Evolutionary conservation across 2,113 vertebrate genomes (phyloP).

Genomic region (Sphaerodactylus townsendi): DNA sequence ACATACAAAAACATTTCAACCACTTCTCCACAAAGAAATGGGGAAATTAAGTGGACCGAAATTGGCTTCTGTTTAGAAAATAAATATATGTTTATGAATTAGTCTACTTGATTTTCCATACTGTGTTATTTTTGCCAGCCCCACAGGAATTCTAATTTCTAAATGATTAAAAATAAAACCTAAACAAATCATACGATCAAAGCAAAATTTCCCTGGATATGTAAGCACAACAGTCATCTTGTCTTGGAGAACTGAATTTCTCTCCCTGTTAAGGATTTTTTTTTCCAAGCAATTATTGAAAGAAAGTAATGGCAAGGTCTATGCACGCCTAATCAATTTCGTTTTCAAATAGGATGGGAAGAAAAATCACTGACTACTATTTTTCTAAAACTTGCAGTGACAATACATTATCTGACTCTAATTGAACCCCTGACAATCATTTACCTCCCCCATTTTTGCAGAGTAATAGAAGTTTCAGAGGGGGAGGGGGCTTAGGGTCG

Average conservation of each 20-base stretch:
- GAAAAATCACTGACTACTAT: neutral
- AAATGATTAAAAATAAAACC: conserved; percentile 51
- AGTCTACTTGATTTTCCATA: conserved; percentile 54
- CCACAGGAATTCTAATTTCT: conserved; percentile 53
- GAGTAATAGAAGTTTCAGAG: neutral
- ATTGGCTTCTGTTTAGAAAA: conserved; percentile 50
- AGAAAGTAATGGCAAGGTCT: neutral
- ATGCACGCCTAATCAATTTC: conserved; percentile 28
- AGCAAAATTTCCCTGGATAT: conserved; percentile 13
- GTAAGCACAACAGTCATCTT: conserved; percentile 28
- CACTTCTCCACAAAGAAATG: conserved; percentile 17
- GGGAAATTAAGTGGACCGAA: conserved; percentile 50
- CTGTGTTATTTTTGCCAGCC: conserved; percentile 52
- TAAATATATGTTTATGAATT: conserved; percentile 45
- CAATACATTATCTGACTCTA: neutral
- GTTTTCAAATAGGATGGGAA: neutral
- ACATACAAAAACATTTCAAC: conserved; percentile 9
- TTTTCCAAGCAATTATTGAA: conserved; percentile 3
- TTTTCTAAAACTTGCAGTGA: conserved; percentile 24
- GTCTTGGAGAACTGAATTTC: conserved; percentile 32
- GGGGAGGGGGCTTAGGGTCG: neutral
- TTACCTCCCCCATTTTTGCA: neutral
- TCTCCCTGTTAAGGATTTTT: conserved; percentile 10
- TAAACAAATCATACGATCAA: neutral
- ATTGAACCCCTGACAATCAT: neutral